phyloP scores from a whole-genome alignment of 2,797 vertebrate genomes.

The Tamandua tetradactyla region DNA sequence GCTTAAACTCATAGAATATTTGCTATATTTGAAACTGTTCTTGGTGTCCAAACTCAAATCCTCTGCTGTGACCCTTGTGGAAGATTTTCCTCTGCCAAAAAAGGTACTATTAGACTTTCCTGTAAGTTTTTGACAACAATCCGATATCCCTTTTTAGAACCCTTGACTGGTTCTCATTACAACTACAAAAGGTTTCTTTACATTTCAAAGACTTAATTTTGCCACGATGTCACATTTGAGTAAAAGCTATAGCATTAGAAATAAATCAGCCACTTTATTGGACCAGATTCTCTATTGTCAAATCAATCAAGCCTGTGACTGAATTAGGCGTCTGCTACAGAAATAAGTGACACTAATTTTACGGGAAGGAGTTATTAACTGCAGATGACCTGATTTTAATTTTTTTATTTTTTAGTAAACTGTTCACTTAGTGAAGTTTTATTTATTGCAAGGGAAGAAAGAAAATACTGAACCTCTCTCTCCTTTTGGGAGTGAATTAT shows the following conservation, averaged over 20 bases:
- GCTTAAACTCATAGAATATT: not conserved
- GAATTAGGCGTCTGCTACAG: slow-evolving; percentile 77
- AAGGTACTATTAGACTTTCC: not conserved
- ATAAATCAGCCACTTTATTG: slow-evolving; percentile 78
- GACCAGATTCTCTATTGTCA: slow-evolving; percentile 75
- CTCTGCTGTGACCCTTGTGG: not conserved
- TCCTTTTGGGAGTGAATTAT: slow-evolving; percentile 3
- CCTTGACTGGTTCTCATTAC: slow-evolving; percentile 67
- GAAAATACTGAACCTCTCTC: not conserved
- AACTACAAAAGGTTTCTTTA: slow-evolving; percentile 67
- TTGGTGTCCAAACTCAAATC: slow-evolving; percentile 1
- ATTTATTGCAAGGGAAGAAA: slow-evolving; percentile 50
- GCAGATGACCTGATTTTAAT: slow-evolving; percentile 72
- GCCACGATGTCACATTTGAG: slow-evolving; percentile 62
- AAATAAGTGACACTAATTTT: slow-evolving; percentile 80
- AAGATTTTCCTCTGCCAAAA: not conserved
- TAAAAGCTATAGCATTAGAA: slow-evolving; percentile 73
- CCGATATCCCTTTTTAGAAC: not conserved
- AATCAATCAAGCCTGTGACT: slow-evolving; percentile 77
- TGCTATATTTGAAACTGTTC: not conserved
- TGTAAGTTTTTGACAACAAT: slow-evolving; percentile 37
- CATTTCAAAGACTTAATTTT: slow-evolving; percentile 62
- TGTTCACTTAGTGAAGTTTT: slow-evolving; percentile 63
- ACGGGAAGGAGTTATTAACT: slow-evolving; percentile 77
- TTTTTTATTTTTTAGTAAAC: slow-evolving; percentile 27